Base-by-base conservation (phyloP, 30 jellyfish, hydroid and myxozoan species). In the Aurelia aurita region DNA sequence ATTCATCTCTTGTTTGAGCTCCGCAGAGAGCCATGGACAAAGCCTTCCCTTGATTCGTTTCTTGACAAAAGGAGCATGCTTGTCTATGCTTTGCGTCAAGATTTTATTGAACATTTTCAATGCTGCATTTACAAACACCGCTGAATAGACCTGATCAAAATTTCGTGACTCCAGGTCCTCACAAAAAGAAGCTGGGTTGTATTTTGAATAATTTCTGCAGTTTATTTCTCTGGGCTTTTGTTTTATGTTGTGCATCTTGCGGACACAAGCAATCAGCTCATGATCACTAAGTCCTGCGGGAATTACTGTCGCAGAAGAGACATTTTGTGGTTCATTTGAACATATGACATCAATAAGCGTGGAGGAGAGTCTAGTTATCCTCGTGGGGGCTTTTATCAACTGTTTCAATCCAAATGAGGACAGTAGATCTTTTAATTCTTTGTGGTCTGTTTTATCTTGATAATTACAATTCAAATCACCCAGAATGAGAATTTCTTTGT, bases 211-310 rank as follows among this genome's bases (percentile, higher is more conserved):
- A 63, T 68, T 67, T 53, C 90, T 74, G 88, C 93, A 69, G 72
- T 76, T 66, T 14, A 87, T 61, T 13, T 22, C 87, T 65, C 43
- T 76, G 58, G 86, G 87, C 65, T 76, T 25, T 26, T 54, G 77
- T 87, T 77, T 77, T 62, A 66, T 77, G 74, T 67, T 53, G 75
- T 87, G 85, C 51, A 65, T 4, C 74, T 87, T 87, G 54, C 96
- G 77, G 65, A 68, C 87, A 77, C 87, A 77, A 59, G 74, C 86
- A 68, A 77, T 58, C 81, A 77, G 57, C 58, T 87, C 91, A 68
- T 69, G 96, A 77, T 87, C 96, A 61, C 91, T 73, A 19, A 87
- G 74, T 0, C 85, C 75, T 3, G 87, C 83, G 80, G 90, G 90
- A 74, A 86, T 64, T 44, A 86, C 95, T 61, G 77, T 62, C 60